A percentile compares a stretch with the other conserved stretches of the same genome.
Evolutionary conservation across 2,797 vertebrate genomes (phyloP).

Genomic region (Ceryle rudis): DNA sequence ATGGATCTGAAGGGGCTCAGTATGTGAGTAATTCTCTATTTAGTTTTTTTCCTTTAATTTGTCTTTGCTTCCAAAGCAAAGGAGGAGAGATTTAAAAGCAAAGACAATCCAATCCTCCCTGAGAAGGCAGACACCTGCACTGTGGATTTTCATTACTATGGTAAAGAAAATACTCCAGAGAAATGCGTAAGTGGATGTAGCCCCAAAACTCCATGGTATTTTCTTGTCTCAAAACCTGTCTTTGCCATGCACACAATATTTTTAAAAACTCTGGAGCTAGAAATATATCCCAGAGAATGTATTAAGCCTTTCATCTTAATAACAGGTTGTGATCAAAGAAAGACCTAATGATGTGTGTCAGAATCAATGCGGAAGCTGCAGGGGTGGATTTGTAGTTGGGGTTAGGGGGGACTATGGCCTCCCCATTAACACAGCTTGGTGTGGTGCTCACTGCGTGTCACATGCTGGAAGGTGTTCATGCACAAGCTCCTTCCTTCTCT

Average conservation of each 20-base stretch:
- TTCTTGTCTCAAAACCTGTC: background rate
- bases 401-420: background rate
- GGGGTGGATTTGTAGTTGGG: background rate
- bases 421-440: background rate
- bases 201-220: background rate
- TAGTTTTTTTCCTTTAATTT: background rate
- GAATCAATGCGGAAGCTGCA: background rate
- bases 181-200: background rate
- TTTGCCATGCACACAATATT: background rate
- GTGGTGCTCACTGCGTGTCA: fast-evolving
- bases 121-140: background rate
- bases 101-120: background rate
- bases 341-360: background rate
- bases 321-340: slow-evolving; percentile 44
- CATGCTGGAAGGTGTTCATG: background rate
- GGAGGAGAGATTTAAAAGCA: background rate
- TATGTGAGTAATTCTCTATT: background rate
- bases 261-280: background rate
- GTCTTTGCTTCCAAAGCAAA: background rate
- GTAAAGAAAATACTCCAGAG: background rate
- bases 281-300: background rate
- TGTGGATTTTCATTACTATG: background rate
- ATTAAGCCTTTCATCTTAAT: slow-evolving; percentile 25
- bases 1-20: background rate
- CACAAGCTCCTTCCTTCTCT: background rate